Conservation (phyloP, 2,888 invertebrate genomes). For the Eupithecia insigniata region DNA sequence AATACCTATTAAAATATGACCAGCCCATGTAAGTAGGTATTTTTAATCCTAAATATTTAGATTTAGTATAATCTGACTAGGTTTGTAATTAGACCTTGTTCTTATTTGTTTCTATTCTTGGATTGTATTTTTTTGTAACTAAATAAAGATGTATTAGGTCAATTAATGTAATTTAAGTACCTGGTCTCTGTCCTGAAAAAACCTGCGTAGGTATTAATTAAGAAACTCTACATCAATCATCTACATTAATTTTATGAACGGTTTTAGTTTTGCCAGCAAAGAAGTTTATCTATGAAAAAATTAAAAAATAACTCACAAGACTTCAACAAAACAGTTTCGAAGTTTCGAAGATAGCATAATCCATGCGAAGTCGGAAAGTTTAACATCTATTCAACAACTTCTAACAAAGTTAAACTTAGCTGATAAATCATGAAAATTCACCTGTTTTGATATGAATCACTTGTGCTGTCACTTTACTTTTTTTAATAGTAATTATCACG, state of each 20-base stretch:
- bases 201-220: not conserved
- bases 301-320: conserved; percentile 35
- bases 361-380: conserved; percentile 46
- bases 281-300: not conserved
- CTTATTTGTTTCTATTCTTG: too few species aligned
- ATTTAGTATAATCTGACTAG: not conserved
- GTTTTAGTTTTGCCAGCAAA: not conserved
- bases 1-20: not conserved
- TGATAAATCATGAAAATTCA: conserved; percentile 66
- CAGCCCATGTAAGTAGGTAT: not conserved
- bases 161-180: not conserved
- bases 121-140: too few species aligned
- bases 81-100: too few species aligned
- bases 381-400: conserved; percentile 51
- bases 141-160: too few species aligned
- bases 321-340: conserved; percentile 34
- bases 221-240: too few species aligned
- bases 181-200: not conserved
- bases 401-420: conserved; percentile 60
- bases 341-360: conserved; percentile 37
- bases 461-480: conserved; percentile 63
- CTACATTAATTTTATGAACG: not conserved
- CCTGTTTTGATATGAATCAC: conserved; percentile 77
- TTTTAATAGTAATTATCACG: conserved; percentile 66
- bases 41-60: not conserved